These are phyloP conservation scores for Acromyrmex echinatior DNA, from an alignment of 1,140 invertebrate genomes.

Conservation along the genomic window DNA sequence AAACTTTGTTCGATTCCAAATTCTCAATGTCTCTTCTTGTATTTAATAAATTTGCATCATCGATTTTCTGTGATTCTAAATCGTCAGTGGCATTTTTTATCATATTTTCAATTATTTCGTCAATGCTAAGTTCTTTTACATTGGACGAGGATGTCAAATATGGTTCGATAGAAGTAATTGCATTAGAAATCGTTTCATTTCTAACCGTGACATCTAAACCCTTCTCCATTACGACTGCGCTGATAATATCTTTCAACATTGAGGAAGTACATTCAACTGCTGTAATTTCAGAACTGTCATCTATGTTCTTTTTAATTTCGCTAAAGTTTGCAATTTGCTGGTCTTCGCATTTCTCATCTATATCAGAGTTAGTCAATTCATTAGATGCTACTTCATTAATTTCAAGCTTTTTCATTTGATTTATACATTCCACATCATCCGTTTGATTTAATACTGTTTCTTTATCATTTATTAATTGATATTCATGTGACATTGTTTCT, in stretches of 20 bases:
- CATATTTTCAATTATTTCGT: constrained; percentile 71
- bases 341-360: background rate
- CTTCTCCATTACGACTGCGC: background rate
- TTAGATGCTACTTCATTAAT: background rate
- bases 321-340: background rate
- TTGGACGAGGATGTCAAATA: background rate
- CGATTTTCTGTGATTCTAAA: background rate
- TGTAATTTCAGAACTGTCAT: background rate
- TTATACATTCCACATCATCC: background rate
- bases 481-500: background rate
- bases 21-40: background rate
- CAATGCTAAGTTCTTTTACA: constrained; percentile 65
- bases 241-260: background rate
- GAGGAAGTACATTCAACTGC: background rate
- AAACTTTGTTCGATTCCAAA: background rate
- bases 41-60: background rate
- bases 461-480: background rate
- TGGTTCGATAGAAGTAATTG: background rate
- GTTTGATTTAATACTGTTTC: background rate
- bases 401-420: background rate
- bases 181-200: background rate
- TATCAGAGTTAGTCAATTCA: background rate
- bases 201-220: background rate
- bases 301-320: background rate
- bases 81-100: constrained; percentile 25